Evolutionary conservation across 2,113 vertebrate genomes (phyloP), one percentile per base, ranked within the genome.

Genomic region (Eleginops maclovinus): DNA sequence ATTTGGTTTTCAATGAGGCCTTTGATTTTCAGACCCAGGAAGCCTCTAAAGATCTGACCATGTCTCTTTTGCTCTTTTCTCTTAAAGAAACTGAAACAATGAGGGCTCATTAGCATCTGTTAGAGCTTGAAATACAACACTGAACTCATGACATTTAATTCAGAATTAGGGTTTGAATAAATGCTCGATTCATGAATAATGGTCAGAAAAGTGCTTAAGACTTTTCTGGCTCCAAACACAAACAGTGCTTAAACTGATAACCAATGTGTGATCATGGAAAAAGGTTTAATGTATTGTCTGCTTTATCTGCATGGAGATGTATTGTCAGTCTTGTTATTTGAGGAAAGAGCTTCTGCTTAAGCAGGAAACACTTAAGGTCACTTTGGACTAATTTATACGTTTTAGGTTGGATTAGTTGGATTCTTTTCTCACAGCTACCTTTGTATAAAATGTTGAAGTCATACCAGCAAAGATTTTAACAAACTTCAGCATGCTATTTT

Each of bases 1-100:
- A 88, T 94, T 93, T 93, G 92, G 76, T 93, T 93, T 70, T 90
- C 77, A 93, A 93, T 93, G 86, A 84, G 76, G 58, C 77, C 92
- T 94, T 94, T 94, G 88, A 91, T 94, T 93, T 81, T 83, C 46
- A 78, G 77, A 44, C 87, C 91, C 80, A 77, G 90, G 93, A 89
- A 86, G 88, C 88, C 43, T 68, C 83, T 75, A 79, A 81, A 92
- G 91, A 86, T 91, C 69, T 92, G 43, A 91, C 77, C 55, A 15
- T 24, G 86, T 82, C 63, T 80, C 76, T 85, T 93, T 91, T 75
- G 55, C 58, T 71, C 83, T 1, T 28, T 77, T 41, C 63, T 77
- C 47, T 73, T 58, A 88, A 90, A 88, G 78, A 83, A 85, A 64
- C 82, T 64, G 76, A 88, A 89, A 83, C 71, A 83, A 63, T 68